Conservation (phyloP, 2,113 vertebrate species). For the Microtus pennsylvanicus region DNA sequence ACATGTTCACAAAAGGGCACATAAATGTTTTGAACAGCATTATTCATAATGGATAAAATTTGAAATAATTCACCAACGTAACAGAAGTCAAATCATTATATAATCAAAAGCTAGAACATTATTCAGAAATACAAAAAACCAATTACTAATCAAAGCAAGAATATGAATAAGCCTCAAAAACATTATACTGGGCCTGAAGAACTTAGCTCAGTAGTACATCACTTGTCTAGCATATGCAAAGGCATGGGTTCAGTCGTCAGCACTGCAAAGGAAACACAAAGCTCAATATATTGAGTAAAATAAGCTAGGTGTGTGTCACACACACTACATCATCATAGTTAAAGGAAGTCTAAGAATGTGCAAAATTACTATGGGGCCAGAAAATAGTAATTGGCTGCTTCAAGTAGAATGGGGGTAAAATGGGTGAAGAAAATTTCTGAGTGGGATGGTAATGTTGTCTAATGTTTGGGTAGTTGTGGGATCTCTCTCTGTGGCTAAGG, state of each 20-base stretch:
- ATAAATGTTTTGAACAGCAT: not conserved
- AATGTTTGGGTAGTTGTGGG: not conserved
- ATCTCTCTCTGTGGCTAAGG: not conserved
- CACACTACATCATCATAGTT: not conserved
- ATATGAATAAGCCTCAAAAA: slow-evolving; percentile 4
- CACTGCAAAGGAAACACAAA: not conserved
- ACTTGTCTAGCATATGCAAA: not conserved
- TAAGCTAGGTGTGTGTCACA: not conserved
- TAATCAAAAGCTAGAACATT: slow-evolving; percentile 27
- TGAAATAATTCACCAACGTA: not conserved
- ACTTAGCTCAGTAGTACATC: not conserved
- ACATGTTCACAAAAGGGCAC: slow-evolving; percentile 14
- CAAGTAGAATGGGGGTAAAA: not conserved
- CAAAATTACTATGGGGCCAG: slow-evolving; percentile 33
- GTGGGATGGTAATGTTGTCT: not conserved
- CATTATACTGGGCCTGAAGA: not conserved
- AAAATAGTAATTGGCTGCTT: not conserved
- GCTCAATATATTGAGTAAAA: not conserved
- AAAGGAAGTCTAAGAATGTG: not conserved
- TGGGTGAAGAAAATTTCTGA: not conserved
- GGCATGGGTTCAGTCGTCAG: not conserved
- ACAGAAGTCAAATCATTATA: slow-evolving; percentile 10
- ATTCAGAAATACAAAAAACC: slow-evolving; percentile 32
- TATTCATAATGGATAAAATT: slow-evolving; percentile 41
- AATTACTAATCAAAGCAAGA: slow-evolving; percentile 48